A percentile compares a stretch with the other conserved stretches of the same genome.
Conservation (phyloP, 2,888 invertebrate species). For the Epirrhoe tristata region DNA sequence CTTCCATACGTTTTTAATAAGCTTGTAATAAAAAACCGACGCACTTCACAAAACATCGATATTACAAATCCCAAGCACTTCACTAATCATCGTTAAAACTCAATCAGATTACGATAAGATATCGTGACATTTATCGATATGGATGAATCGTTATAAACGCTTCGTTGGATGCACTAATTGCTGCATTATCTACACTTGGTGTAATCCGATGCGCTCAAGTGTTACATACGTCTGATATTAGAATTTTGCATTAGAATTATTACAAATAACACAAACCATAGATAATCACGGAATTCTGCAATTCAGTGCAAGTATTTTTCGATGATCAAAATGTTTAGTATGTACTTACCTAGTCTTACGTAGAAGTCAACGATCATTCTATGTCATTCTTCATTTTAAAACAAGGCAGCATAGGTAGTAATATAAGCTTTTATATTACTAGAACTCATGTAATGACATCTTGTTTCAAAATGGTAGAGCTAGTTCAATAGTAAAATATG, state of each 20-base stretch:
- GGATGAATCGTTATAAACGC: constrained; percentile 46
- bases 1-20: too few species aligned
- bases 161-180: constrained; percentile 57
- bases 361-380: too few species aligned
- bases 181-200: constrained; percentile 52
- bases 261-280: neutral
- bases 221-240: constrained; percentile 21
- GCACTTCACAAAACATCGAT: constrained; percentile 5
- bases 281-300: too few species aligned
- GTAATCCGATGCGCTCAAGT: constrained; percentile 58
- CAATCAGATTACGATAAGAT: constrained; percentile 42
- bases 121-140: constrained; percentile 43
- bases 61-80: constrained; percentile 16
- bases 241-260: constrained; percentile 5
- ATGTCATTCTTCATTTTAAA: too few species aligned
- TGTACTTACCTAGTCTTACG: too few species aligned
- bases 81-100: constrained; percentile 35
- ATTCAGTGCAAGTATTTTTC: too few species aligned
- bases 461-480: neutral
- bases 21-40: neutral
- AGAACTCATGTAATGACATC: too few species aligned
- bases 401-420: too few species aligned
- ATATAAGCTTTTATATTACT: too few species aligned
- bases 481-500: neutral
- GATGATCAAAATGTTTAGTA: too few species aligned